Base-by-base conservation (phyloP, 2,797 vertebrate species). In the Tangara arthus region DNA sequence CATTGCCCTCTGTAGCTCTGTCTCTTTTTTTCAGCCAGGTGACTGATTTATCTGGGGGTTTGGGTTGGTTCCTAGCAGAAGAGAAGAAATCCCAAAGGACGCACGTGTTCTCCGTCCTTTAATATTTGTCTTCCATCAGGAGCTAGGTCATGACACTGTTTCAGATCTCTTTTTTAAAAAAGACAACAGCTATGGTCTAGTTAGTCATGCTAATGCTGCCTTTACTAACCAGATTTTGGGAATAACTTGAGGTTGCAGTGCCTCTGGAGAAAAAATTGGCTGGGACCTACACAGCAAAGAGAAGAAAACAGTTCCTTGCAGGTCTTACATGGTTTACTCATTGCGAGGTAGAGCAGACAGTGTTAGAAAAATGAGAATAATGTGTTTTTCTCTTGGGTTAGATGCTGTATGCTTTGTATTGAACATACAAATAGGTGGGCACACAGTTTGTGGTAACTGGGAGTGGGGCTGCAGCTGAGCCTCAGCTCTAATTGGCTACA, bases 1-100 rank as follows among this genome's bases (percentile, higher is more conserved):
- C 0, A 0, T 19, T 17, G 2, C 11, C 6, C 26, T 80, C 19
- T 14, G 41, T 60, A 11, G 18, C 17, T 60, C 27, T 53, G 3
- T 24, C 8, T 61, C 11, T 47, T 12, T 23, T 23, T 50, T 47
- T 8, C 64, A 88, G 65, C 22, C 52, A 37, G 56, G 47, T 79
- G 57, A 32, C 17, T 70, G 61, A 32, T 11, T 73, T 46, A 3
- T 0, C 20, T 13, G 6, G 32, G 56, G 19, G 5, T 66, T 84
- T 69, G 44, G 21, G 65, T 44, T 52, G 28, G 49, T 41, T 82
- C 56, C 61, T 44, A 61, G 64, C 46, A 65, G 65, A 56, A 56
- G 32, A 68, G 32, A 44, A 65, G 37, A 72, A 82, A 91, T 75
- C 60, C 72, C 11, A 13, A 63, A 79, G 78, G 61, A 37, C 15